phyloP scores from a whole-genome alignment of 2,797 vertebrate species.

The Pelodytes ibericus region DNA sequence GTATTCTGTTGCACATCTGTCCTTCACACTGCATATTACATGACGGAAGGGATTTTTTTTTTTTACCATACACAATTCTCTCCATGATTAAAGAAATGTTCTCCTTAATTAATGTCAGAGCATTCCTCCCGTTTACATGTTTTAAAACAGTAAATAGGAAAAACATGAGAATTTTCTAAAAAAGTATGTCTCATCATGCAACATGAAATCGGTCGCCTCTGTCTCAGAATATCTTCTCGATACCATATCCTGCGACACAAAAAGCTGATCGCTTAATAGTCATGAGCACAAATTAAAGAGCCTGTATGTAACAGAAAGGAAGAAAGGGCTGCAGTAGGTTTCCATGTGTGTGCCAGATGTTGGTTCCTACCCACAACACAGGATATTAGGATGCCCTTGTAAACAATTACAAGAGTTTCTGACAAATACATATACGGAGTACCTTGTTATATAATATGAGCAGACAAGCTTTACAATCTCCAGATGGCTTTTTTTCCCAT shows the following conservation, averaged over 20 bases:
- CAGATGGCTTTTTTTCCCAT: slow-evolving; percentile 10
- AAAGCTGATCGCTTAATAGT: not conserved
- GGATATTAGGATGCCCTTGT: slow-evolving; percentile 17
- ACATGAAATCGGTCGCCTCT: not conserved
- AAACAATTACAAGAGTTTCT: slow-evolving; percentile 26
- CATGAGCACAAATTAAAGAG: not conserved
- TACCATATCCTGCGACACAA: not conserved
- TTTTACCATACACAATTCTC: too few relatives aligned
- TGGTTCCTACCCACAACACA: not conserved
- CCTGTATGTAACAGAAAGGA: not conserved
- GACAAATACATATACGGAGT: slow-evolving; percentile 7
- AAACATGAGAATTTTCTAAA: not conserved
- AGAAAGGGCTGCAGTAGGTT: not conserved
- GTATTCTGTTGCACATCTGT: too few relatives aligned
- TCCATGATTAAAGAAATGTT: too few relatives aligned
- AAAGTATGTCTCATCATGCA: not conserved
- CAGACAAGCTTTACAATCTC: slow-evolving; percentile 3
- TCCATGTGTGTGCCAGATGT: slow-evolving; percentile 47
- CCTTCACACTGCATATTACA: too few relatives aligned
- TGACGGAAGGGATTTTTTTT: too few relatives aligned
- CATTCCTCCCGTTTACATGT: not conserved
- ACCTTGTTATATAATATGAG: slow-evolving; percentile 20
- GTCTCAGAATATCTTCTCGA: too few relatives aligned
- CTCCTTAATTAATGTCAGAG: not conserved
- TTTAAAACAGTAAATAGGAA: not conserved